Evolutionary conservation across 1,140 invertebrate genomes (phyloP).

Genomic region (Drosophila takahashii): DNA sequence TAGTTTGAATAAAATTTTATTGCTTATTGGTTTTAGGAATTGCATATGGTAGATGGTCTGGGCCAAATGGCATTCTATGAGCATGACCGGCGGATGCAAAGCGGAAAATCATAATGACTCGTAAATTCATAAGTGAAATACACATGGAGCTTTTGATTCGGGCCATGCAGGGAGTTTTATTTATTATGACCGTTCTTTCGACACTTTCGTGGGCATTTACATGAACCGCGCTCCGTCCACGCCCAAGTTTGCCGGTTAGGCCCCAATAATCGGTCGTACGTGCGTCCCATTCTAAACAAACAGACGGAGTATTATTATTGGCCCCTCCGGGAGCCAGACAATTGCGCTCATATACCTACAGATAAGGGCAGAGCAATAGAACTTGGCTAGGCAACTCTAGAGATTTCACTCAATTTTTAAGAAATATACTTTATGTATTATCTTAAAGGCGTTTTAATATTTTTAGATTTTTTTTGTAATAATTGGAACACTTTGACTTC

Average conservation of each 20-base stretch:
- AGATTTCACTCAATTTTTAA: neutral
- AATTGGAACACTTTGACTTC: too few species aligned
- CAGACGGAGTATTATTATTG: constrained; percentile 31
- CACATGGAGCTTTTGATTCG: constrained; percentile 39
- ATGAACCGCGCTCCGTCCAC: constrained; percentile 25
- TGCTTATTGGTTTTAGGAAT: constrained; percentile 45
- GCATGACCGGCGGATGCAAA: constrained; percentile 24
- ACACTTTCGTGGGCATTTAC: constrained; percentile 49
- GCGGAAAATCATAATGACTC: constrained; percentile 61
- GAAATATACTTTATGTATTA: too few species aligned
- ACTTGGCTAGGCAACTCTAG: neutral
- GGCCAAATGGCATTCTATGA: constrained; percentile 3
- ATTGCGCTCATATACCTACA: constrained; percentile 16
- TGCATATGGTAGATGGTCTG: constrained; percentile 41
- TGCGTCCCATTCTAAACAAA: constrained; percentile 67
- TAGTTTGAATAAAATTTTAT: constrained; percentile 49
- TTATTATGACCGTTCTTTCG: constrained; percentile 40
- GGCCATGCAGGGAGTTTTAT: constrained; percentile 34
- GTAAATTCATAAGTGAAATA: constrained; percentile 58
- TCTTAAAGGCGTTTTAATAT: neutral
- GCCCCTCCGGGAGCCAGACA: constrained; percentile 4
- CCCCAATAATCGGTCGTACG: constrained; percentile 70
- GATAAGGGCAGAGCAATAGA: constrained; percentile 16
- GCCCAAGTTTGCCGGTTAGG: constrained; percentile 57
- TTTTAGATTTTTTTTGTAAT: neutral